Percentiles rank a stretch among this genome's conserved stretches.
phyloP scores from a whole-genome alignment of 2,888 invertebrate genomes.

The Pedicia rivosa region DNA sequence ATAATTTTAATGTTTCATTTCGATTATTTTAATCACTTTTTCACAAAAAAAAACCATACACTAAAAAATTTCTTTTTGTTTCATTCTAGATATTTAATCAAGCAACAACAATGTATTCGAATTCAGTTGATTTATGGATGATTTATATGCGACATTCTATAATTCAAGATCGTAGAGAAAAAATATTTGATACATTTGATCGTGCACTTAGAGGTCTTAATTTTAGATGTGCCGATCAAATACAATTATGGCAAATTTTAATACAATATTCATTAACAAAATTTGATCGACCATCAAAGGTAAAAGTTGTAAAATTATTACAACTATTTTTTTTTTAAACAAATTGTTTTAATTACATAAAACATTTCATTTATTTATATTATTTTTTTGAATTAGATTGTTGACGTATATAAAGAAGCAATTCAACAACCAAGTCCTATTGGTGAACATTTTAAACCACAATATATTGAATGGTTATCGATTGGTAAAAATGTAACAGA shows the following conservation, averaged over 20 bases:
- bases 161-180: slow-evolving; percentile 26
- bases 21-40: no score
- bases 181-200: slow-evolving; percentile 28
- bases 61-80: background rate
- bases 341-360: no score
- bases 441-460: slow-evolving; percentile 20
- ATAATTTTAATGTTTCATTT: no score
- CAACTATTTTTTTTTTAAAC: background rate
- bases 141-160: slow-evolving; percentile 33
- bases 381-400: background rate
- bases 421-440: slow-evolving; percentile 17
- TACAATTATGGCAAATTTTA: slow-evolving; percentile 20
- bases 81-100: slow-evolving; percentile 20
- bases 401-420: slow-evolving; percentile 20
- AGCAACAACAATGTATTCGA: slow-evolving; percentile 31
- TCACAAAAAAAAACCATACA: no score
- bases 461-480: slow-evolving; percentile 20
- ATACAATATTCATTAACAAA: slow-evolving; percentile 21
- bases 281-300: slow-evolving; percentile 16
- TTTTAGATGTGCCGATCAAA: slow-evolving; percentile 14
- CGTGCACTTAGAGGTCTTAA: slow-evolving; percentile 22
- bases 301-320: slow-evolving; percentile 9
- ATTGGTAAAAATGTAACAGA: slow-evolving; percentile 32
- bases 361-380: background rate
- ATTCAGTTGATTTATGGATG: slow-evolving; percentile 36